Percentiles rank a stretch among this genome's conserved stretches.
These are phyloP conservation scores for Drosophila kurseongensis DNA, from an alignment of 1,140 invertebrate species.

Conservation along the genomic window DNA sequence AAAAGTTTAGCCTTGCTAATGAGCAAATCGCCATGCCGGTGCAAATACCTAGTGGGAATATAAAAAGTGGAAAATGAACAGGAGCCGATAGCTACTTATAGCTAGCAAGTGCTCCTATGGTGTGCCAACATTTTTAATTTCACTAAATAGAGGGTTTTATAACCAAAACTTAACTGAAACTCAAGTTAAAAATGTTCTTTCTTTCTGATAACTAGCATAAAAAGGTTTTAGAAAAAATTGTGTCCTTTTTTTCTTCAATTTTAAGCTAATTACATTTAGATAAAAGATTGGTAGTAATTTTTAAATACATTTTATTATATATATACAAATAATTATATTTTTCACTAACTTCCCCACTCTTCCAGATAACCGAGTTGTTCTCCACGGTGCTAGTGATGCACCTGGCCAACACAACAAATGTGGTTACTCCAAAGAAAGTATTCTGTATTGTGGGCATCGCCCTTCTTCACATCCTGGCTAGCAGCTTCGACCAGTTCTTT, in stretches of 20 bases:
- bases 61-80: constrained; percentile 7
- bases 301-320: no score
- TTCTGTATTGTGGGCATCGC: constrained; percentile 89
- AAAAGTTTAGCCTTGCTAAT: constrained; percentile 53
- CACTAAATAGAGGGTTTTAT: no score
- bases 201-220: no score
- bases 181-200: no score
- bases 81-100: constrained; percentile 1
- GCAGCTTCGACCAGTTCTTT: constrained; percentile 91
- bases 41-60: not conserved
- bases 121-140: no score
- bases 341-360: not conserved
- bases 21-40: constrained; percentile 32
- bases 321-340: no score
- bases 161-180: no score
- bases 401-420: constrained; percentile 86
- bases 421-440: constrained; percentile 87
- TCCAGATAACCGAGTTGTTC: constrained; percentile 88
- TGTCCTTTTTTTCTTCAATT: no score
- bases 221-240: no score
- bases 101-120: not conserved
- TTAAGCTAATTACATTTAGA: no score
- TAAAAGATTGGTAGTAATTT: not conserved
- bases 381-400: constrained; percentile 88
- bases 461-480: constrained; percentile 89